Evolutionary conservation across 2,888 invertebrate species (phyloP), one percentile per base, ranked within the genome.

Genomic region (Ochlodes sylvanus): DNA sequence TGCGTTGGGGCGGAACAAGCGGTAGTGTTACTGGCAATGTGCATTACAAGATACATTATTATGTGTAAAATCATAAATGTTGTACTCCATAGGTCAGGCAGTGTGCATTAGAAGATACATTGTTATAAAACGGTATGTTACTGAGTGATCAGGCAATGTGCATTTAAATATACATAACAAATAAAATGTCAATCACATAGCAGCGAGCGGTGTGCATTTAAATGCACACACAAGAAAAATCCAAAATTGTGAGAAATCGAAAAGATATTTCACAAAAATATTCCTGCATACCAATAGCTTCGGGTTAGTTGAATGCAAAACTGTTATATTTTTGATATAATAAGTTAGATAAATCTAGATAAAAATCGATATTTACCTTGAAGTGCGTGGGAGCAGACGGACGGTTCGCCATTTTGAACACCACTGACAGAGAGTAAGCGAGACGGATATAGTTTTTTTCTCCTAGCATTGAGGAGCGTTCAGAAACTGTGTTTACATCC

Each of bases 121-220:
- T 42, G 42, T 42, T 42, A 42, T 42, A 42, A 42, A 42, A 42
- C 42, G 42, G 42, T 42, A 42, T 42, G 9, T 42, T 42, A 42
- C 42, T 42, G 42, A 42, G 42, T 42, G 42, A 42, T 14, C 32
- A 32, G 32, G 32, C 32, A 32, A 32, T 32, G 32, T 32, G 32
- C 42, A 42, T 42, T 42, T 42, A 42, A 42, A 42, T 42, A 42
- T 42, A 42, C 42, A 42, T 42, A 42, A 42, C 42, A 42, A 42
- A 42, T 42, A 42, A 42, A 42, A 42, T 42, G 10, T 42, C 42
- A 42, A 42, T 42, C 42, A 42, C 42, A 42, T 42, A 42, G 42
- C 42, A 42, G 42, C 42, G 42, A 42, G 42, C 42, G 42, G 42
- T 42, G 42, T 42, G 42, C 42, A 42, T 42, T 42, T 42, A 42